These are phyloP conservation scores for Eriosoma lanigerum DNA, from an alignment of 1,140 invertebrate genomes.

Conservation along the genomic window DNA sequence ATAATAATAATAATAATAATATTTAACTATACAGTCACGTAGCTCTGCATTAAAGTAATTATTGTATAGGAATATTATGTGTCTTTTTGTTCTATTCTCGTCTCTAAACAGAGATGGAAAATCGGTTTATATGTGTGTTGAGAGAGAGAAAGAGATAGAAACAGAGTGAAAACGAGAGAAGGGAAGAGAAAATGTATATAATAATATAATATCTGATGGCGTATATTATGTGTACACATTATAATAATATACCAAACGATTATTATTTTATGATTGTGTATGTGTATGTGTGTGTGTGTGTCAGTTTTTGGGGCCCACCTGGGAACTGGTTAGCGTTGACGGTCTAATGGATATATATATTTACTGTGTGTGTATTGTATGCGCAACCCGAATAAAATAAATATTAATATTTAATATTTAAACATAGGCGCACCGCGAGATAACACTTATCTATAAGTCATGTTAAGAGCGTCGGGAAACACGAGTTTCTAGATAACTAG, in stretches of 20 bases:
- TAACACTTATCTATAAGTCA: constrained; percentile 26
- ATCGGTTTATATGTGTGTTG: neutral
- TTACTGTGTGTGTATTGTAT: constrained; percentile 13
- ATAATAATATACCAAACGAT: constrained; percentile 49
- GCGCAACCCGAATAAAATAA: constrained; percentile 46
- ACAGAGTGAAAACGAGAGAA: neutral
- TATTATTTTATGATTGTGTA: constrained; percentile 40
- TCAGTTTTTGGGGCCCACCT: constrained; percentile 49
- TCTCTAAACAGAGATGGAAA: constrained; percentile 19
- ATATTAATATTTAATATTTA: constrained; percentile 41
- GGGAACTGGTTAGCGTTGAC: constrained; percentile 50
- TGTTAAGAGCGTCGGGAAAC: neutral
- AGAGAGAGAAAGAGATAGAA: neutral
- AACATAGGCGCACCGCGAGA: constrained; percentile 23
- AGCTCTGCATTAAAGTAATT: constrained; percentile 47
- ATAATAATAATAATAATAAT: constrained; percentile 44
- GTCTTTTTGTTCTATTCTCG: constrained; percentile 45
- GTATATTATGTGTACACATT: constrained; percentile 47
- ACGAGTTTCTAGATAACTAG: neutral
- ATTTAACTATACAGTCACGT: constrained; percentile 49
- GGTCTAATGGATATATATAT: constrained; percentile 51
- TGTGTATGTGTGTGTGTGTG: constrained; percentile 19
- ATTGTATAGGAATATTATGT: constrained; percentile 45
- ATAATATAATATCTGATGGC: constrained; percentile 35
- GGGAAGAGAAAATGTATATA: constrained; percentile 40